Percentiles rank a stretch among this genome's conserved stretches.
These are phyloP conservation scores for Lepidurus apus DNA, from an alignment of 1,140 invertebrate genomes.

Conservation along the genomic window DNA sequence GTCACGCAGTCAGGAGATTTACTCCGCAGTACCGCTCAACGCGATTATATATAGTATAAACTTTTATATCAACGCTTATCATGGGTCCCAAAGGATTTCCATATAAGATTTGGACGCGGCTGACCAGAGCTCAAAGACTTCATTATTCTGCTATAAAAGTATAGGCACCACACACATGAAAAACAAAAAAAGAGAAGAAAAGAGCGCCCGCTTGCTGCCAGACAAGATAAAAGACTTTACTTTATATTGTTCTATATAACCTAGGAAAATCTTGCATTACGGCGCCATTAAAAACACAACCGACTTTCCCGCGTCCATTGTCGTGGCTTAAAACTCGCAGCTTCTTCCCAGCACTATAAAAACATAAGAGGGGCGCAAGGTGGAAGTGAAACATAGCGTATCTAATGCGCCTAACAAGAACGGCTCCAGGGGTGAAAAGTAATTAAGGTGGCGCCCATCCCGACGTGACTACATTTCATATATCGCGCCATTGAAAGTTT, in stretches of 20 bases:
- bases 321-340: background rate
- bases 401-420: slow-evolving; percentile 11
- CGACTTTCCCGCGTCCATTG: background rate
- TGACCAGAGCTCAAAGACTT: slow-evolving; percentile 12
- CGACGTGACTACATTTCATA: background rate
- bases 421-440: background rate
- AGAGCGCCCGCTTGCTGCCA: background rate
- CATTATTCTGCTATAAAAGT: background rate
- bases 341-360: background rate
- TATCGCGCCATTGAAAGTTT: background rate
- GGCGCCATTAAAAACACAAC: slow-evolving; percentile 2
- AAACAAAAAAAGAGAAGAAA: background rate
- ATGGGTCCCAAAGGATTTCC: slow-evolving; percentile 1
- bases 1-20: background rate
- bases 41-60: background rate
- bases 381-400: slow-evolving; percentile 1
- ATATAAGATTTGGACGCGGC: background rate
- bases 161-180: background rate
- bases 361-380: background rate
- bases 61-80: slow-evolving; percentile 10
- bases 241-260: background rate
- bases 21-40: background rate
- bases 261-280: background rate
- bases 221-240: background rate
- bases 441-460: slow-evolving; percentile 4